Evolutionary conservation across 2,113 vertebrate genomes (phyloP).

Genomic region (Tachycineta bicolor): DNA sequence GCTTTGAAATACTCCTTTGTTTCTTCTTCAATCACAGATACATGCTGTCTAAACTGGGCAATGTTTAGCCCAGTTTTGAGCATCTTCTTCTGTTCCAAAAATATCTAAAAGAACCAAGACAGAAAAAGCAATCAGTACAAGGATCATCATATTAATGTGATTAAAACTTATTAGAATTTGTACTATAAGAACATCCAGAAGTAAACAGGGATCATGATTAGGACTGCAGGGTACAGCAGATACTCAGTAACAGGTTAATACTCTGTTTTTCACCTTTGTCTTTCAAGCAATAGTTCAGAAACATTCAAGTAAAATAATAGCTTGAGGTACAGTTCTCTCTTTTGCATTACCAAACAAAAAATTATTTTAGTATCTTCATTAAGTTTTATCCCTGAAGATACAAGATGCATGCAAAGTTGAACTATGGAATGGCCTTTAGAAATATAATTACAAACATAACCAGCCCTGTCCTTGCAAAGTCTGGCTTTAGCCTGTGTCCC

Average conservation of each 20-base stretch:
- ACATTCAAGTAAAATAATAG: background rate
- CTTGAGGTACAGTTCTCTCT: background rate
- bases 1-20: constrained; percentile 89
- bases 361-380: background rate
- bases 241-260: background rate
- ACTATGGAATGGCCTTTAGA: background rate
- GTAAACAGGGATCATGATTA: background rate
- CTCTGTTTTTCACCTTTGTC: background rate
- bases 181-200: background rate
- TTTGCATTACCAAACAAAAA: background rate
- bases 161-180: background rate
- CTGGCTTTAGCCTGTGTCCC: background rate
- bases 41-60: constrained; percentile 87
- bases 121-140: background rate
- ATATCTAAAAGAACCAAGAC: constrained; percentile 76
- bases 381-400: background rate
- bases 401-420: background rate
- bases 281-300: background rate
- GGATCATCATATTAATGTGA: background rate
- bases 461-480: background rate
- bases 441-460: background rate
- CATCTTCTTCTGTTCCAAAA: constrained; percentile 99
- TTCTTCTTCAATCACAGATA: constrained; percentile 91
- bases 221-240: background rate
- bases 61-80: constrained; percentile 94